Base-by-base conservation (phyloP, 2,888 invertebrate species). In the Trichogramma dendrolimi region DNA sequence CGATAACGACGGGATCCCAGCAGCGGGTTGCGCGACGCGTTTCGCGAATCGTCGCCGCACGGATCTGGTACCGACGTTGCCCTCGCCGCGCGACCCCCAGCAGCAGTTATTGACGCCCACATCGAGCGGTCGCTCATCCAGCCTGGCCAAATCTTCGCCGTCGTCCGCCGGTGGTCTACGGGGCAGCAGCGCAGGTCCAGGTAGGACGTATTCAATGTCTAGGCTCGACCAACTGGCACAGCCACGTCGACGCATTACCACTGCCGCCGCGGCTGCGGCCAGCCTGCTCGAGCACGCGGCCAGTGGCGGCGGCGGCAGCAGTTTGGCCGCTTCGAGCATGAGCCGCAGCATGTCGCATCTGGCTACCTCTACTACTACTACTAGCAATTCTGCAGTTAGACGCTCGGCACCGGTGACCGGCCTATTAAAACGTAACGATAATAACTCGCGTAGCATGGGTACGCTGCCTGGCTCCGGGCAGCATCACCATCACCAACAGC, bases 201-300 rank as follows among this genome's bases (percentile, higher is more conserved):
- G 89, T 87, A 92, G 94, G 86, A 93, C 94, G 77, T 90, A 90
- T 84, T 93, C 93, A 80, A 93, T 94, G 93, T 91, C 93, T 77
- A 89, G 94, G 73, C 87, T 94, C 83, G 94, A 94, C 86, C 87
- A 89, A 79, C 84, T 90, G 80, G 85, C 90, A 72, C 87, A 86
- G 81, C 90, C 90, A 70, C 84, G 89, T 72, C 82, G 85, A 72
- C 84, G 83, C 68, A 74, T 73, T 64, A 68, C 71, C 64, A 70
- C 71, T 61, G 74, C 71, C 67, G 73, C 74, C 71, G 71, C 72
- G 69, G 71, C 73, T 65, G 68, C 73, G 69, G 67, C 72, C 69
- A 73, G 77, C 72, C 76, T 71, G 67, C 74, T 72, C 48, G 69
- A 68, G 67, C 68, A 69, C 57, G 43, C 58, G 46, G 63, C 42